These are phyloP conservation scores for Molossus alvarezi DNA, from an alignment of 2,797 vertebrate genomes.

Conservation along the genomic window DNA sequence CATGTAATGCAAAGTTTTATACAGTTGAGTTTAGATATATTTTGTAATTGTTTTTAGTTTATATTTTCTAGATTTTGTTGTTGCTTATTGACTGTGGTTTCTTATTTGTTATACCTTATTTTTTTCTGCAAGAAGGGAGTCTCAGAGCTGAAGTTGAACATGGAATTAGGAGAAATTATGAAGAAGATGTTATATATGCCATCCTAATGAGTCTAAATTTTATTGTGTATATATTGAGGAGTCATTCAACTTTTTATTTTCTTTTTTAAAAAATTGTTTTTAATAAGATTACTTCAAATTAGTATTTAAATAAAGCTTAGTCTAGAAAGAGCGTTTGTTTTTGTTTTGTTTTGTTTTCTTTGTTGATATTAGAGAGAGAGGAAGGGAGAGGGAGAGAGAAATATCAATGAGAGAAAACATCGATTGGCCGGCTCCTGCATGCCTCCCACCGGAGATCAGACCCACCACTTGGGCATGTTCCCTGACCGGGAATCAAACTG, in stretches of 20 bases:
- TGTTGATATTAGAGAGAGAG: no score
- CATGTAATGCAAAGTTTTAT: neutral
- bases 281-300: neutral
- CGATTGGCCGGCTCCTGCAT: no score
- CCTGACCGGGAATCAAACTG: no score
- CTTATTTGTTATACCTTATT: neutral
- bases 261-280: slow-evolving; percentile 6
- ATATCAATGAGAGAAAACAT: no score
- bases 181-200: neutral
- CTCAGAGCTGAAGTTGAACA: neutral
- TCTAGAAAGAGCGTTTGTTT: neutral
- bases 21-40: neutral
- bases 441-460: no score
- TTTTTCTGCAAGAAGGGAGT: neutral
- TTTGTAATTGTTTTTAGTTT: slow-evolving; percentile 33
- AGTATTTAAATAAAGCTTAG: neutral
- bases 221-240: neutral
- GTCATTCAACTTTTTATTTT: neutral
- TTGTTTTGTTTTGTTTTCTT: no score
- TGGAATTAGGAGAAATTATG: neutral
- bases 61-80: neutral
- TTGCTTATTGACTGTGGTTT: neutral
- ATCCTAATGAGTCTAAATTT: neutral
- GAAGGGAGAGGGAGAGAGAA: no score
- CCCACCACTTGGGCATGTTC: no score